Evolutionary conservation across 2,113 vertebrate genomes (phyloP).

Genomic region (Eonycteris spelaea): DNA sequence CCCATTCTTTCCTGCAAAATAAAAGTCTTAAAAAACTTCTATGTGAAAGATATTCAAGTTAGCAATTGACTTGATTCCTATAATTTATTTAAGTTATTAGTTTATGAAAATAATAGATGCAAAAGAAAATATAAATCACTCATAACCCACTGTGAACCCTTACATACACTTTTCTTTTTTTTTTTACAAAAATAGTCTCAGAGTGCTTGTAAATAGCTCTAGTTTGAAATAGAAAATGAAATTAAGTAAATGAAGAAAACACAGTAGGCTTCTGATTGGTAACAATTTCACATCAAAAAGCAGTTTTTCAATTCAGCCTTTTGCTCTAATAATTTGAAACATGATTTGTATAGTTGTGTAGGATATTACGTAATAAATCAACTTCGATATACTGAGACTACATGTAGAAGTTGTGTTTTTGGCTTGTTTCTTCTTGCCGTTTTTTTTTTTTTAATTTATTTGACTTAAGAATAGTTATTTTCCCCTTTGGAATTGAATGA

Average conservation of each 20-base stretch:
- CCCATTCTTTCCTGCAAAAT: not conserved
- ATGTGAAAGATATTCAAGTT: not conserved
- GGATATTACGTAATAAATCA: not conserved
- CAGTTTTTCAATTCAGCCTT: not conserved
- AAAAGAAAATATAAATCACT: not conserved
- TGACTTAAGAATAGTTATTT: conserved; percentile 6
- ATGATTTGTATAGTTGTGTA: not conserved
- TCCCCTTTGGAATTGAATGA: not conserved
- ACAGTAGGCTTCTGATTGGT: not conserved
- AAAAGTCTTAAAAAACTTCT: not conserved
- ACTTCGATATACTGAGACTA: not conserved
- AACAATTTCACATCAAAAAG: not conserved
- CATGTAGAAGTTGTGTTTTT: not conserved
- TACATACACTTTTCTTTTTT: not conserved
- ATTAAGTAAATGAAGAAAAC: not conserved
- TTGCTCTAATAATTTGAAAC: not conserved
- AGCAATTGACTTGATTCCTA: not conserved
- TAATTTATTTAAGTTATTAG: not conserved
- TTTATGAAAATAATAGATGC: conserved; percentile 7
- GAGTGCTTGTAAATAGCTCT: not conserved
- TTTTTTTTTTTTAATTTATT: not conserved
- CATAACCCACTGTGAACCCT: not conserved
- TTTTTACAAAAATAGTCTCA: not conserved
- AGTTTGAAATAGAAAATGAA: conserved; percentile 17
- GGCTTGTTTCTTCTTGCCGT: not conserved